Evolutionary conservation across 2,113 vertebrate species (phyloP), one percentile per base, ranked within the genome.

Genomic region (Excalfactoria chinensis): DNA sequence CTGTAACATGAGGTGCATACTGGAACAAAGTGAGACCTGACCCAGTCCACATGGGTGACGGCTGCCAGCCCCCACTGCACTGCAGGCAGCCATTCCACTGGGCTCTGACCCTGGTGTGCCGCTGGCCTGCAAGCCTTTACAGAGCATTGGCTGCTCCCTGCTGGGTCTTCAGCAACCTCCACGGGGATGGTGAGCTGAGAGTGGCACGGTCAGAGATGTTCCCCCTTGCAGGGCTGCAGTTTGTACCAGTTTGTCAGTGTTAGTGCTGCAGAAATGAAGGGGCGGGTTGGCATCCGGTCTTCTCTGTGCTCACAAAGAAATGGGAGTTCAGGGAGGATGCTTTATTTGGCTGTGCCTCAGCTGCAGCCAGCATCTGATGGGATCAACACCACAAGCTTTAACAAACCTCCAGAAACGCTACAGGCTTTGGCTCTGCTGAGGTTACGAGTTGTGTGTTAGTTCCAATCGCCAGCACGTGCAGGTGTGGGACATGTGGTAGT

Each of bases 71-170:
- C 43, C 64, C 34, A 3, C 62, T 62, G 23, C n/a, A 26, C 71
- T 0, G 0, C 60, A 21, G 25, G 34, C 41, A 59, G 63, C 16
- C 25, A 34, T 28, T 23, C 67, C 56, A 6, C 77, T 67, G 41
- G n/a, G 7, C 51, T 64, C 46, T 35, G 6, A 41, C 26, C 19
- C 41, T 48, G 49, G 8, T 37, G 49, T 30, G 34, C 15, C 63
- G 46, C 64, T 80, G 53, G 62, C 78, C 85, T 2, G 0, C 58
- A 64, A 58, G 6, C 48, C 5, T 11, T 53, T 3, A 11, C 55
- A 28, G 60, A 66, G 58, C 67, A 26, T 26, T 73, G 21, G 21
- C 68, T 23, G 58, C 68, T 59, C 48, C 28, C 68, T 2, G 4
- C 67, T 40, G 62, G 53, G 30, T 75, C 71, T 80, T 13, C 69